Percentiles rank a stretch among this genome's conserved stretches.
phyloP scores from a whole-genome alignment of 2,888 invertebrate genomes.

The Netelia inedita region DNA sequence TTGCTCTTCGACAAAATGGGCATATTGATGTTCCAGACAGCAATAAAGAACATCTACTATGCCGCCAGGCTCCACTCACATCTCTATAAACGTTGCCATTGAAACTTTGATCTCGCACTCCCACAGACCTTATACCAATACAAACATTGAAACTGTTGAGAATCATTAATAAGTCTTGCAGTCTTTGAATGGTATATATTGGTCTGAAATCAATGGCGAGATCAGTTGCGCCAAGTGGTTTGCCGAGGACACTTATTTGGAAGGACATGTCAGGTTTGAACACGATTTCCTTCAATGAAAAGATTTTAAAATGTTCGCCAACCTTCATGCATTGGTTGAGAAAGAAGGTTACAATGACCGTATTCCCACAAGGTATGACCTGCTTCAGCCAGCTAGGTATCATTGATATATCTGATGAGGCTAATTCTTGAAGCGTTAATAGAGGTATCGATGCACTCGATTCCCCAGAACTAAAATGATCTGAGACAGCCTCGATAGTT shows the following conservation, averaged over 20 bases:
- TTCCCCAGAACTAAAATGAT: not conserved
- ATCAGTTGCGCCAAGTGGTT: constrained; percentile 34
- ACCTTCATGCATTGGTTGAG: not conserved
- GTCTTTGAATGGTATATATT: not conserved
- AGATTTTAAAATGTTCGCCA: not conserved
- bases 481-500: not conserved
- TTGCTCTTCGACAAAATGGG: constrained; percentile 14
- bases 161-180: constrained; percentile 36
- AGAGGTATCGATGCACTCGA: not conserved
- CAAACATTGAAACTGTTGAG: constrained; percentile 35
- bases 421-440: constrained; percentile 24
- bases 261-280: constrained; percentile 11
- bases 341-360: constrained; percentile 1
- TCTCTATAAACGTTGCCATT: not conserved
- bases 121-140: constrained; percentile 12
- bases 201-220: constrained; percentile 16
- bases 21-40: not conserved
- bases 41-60: not conserved
- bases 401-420: constrained; percentile 27
- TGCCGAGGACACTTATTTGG: constrained; percentile 34
- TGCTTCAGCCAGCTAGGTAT: constrained; percentile 25
- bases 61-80: constrained; percentile 1
- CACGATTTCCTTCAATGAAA: constrained; percentile 14
- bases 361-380: constrained; percentile 14
- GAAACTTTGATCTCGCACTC: not conserved